A percentile compares a stretch with the other conserved stretches of the same genome.
These are phyloP conservation scores for Guaruba guarouba DNA, from an alignment of 2,113 vertebrate genomes.

Conservation along the genomic window DNA sequence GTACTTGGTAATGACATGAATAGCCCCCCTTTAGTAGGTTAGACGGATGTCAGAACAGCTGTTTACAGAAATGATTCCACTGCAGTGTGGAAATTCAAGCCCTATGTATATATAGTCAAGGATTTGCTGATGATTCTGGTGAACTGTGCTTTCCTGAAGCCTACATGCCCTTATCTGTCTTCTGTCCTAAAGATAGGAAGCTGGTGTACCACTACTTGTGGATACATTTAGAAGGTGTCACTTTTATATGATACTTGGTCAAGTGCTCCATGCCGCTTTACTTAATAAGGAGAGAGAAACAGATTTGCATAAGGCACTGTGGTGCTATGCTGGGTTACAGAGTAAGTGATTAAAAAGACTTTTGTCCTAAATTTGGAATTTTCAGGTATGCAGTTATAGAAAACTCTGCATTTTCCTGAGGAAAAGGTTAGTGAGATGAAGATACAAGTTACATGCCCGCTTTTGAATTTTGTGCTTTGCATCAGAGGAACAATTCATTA, in stretches of 20 bases:
- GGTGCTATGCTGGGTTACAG: not conserved
- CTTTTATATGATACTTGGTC: not conserved
- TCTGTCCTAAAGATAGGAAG: not conserved
- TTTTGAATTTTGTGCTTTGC: not conserved
- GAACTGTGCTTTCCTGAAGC: not conserved
- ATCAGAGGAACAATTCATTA: not conserved
- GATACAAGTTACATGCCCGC: rapidly evolving
- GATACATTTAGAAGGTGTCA: not conserved
- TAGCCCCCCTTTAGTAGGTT: not conserved
- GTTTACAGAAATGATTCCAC: not conserved
- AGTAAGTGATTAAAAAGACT: not conserved
- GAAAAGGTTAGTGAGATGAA: not conserved
- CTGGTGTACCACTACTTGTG: not conserved
- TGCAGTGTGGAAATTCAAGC: not conserved
- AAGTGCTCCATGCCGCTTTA: not conserved
- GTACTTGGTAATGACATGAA: not conserved
- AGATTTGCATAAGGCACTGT: not conserved
- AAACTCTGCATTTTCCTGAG: not conserved
- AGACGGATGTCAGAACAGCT: not conserved
- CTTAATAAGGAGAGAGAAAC: not conserved
- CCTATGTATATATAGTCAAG: not conserved
- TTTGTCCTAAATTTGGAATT: not conserved
- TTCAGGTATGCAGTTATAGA: not conserved
- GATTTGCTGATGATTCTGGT: not conserved
- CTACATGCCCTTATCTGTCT: not conserved